A percentile compares a stretch with the other conserved stretches of the same genome.
Conservation (phyloP, 2,113 vertebrate species). For the Tetrao urogallus region DNA sequence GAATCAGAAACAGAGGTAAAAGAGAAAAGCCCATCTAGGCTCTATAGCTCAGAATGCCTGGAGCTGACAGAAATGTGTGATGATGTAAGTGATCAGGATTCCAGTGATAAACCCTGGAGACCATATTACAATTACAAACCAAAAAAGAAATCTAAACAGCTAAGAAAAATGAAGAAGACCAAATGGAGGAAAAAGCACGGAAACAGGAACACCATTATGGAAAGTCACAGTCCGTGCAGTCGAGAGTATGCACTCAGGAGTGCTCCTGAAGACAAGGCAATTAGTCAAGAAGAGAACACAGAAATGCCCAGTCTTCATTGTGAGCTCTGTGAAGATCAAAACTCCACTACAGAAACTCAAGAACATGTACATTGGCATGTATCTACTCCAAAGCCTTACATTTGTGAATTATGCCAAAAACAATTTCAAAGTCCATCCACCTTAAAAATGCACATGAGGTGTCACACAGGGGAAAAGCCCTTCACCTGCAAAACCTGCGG, state of each 20-base stretch:
- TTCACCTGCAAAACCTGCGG: conserved; percentile 92
- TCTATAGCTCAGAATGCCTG: conserved; percentile 80
- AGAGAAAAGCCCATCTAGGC: conserved; percentile 74
- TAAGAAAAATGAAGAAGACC: conserved; percentile 85
- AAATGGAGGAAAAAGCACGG: conserved; percentile 80
- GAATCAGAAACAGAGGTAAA: conserved; percentile 70
- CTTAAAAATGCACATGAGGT: conserved; percentile 90
- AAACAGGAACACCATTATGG: conserved; percentile 14
- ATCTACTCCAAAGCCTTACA: conserved; percentile 80
- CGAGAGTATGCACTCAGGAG: conserved; percentile 67
- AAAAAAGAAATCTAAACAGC: conserved; percentile 90
- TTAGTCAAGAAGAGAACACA: conserved; percentile 64
- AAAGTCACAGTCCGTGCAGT: conserved; percentile 28
- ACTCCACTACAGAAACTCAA: conserved; percentile 66
- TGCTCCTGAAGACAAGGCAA: conserved; percentile 58
- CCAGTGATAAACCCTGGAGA: conserved; percentile 93
- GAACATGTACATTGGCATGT: conserved; percentile 79
- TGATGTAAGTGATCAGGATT: conserved; percentile 91
- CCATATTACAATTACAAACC: conserved; percentile 98
- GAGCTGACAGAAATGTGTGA: conserved; percentile 84
- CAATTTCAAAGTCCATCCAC: conserved; percentile 90
- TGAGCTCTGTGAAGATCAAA: conserved; percentile 77
- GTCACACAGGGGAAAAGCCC: conserved; percentile 87
- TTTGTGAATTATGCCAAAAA: conserved; percentile 91
- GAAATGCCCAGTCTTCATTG: conserved; percentile 78